Base-by-base conservation (phyloP, 2,888 invertebrate genomes). In the Scaptomyza cyrtandrae region DNA sequence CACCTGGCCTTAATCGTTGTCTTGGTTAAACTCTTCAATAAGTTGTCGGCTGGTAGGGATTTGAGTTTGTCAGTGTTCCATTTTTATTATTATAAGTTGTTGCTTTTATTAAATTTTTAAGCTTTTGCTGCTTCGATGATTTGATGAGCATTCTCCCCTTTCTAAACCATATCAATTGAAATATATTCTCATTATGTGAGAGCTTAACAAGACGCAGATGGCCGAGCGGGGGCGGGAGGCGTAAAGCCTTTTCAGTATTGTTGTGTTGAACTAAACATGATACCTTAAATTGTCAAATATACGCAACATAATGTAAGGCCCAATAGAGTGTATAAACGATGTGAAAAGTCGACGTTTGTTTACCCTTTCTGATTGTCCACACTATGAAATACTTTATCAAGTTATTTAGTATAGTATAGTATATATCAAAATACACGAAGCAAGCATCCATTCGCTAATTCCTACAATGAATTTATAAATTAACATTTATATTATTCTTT, bases 151-250 rank as follows among this genome's bases (percentile, higher is more conserved):
- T 63, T 41, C 58, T n/a, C 14, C 7, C 24, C 29, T 46, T 64
- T 46, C 63, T 81, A 87, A 90, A 80, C 77, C 80, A 64, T 78
- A 89, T 81, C 89, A 89, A 90, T 89, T 89, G 86, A 72, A 88
- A 84, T 75, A 61, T 53, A 59, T 54, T 65, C 62, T 27, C 61
- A 53, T 63, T 76, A 60, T 53, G 44, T 41, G 49, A 45, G 50
- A 10, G 68, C 67, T 45, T 44, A 56, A 43, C 31, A 2, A 31
- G n/a, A 29, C 46, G 48, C 1, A 16, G 16, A 7, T 10, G 60
- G 71, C 48, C 35, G 37, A 5, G 45, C 55, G 58, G 71, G 72
- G 76, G 76, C 55, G 65, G 33, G 16, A 45, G 43, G 39, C 24
- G 14, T 44, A 49, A 56, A 52, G 59, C 29, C 41, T 67, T 57